These are phyloP conservation scores for Lacanobia wlatinum DNA, from an alignment of 2,888 invertebrate species.

Conservation along the genomic window DNA sequence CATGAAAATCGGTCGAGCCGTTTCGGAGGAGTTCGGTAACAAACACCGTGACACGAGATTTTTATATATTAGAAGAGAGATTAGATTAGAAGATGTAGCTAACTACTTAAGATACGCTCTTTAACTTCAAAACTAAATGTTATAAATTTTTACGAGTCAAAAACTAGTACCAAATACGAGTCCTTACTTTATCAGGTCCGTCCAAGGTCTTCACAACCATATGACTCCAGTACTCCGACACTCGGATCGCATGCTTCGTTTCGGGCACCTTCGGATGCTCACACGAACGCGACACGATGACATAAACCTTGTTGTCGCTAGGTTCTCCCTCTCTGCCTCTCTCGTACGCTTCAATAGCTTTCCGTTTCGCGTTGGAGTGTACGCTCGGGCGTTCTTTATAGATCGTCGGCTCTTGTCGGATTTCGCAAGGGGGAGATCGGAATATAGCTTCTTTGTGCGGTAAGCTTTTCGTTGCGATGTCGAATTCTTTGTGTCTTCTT, in stretches of 20 bases:
- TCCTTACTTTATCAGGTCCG: conserved; percentile 88
- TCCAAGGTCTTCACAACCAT: conserved; percentile 94
- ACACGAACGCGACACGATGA: conserved; percentile 92
- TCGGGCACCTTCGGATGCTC: conserved; percentile 93
- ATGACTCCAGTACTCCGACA: conserved; percentile 95
- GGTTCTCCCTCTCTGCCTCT: conserved; percentile 25
- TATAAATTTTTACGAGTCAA: no score
- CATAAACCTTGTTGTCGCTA: conserved; percentile 72
- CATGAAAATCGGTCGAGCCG: no score
- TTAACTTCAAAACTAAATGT: no score
- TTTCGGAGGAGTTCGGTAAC: no score
- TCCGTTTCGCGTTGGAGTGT: conserved; percentile 81
- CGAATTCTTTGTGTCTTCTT: conserved; percentile 91
- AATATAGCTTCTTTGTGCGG: conserved; percentile 65
- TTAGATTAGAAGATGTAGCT: no score
- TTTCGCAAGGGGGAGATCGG: conserved; percentile 14
- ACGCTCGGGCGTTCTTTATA: conserved; percentile 73
- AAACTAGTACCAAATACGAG: no score
- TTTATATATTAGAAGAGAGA: no score
- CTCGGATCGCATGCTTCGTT: conserved; percentile 93
- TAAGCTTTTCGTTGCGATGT: conserved; percentile 53
- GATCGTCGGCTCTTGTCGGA: conserved; percentile 13
- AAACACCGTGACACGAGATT: no score
- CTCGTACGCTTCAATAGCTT: conserved; percentile 71
- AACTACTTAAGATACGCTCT: no score